Evolutionary conservation across 2,888 invertebrate genomes (phyloP), one percentile per base, ranked within the genome.

Genomic region (Ferdinandea cuprea): DNA sequence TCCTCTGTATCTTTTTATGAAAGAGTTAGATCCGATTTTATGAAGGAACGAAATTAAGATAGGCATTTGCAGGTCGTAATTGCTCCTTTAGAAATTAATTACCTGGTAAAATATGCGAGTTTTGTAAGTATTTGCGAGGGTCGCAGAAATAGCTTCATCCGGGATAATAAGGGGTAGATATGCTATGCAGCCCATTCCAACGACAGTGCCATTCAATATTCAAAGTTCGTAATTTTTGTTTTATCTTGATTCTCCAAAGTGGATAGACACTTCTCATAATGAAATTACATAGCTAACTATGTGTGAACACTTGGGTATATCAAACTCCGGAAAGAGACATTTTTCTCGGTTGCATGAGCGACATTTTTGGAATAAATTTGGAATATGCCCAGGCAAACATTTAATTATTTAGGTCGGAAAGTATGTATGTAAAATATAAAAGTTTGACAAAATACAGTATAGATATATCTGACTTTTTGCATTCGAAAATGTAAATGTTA

Each of bases 81-180:
- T 81, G 81, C 76, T 81, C 66, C 77, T 81, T 81, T 81, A 59
- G 77, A 81, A 81, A 81, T 81, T 81, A 81, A 76, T 81, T 81
- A 81, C 81, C 81, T 81, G 81, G 66, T 71, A 81, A 81, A 81
- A 81, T 81, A 71, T 76, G 81, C 61, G 81, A 76, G 71, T 61
- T 66, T 61, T 76, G 66, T 50, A 46, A 63, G 63, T 37, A 63
- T 65, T 58, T 50, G 48, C 48, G 1, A 15, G 32, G 48, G n/a
- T 48, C 59, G 8, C 13, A 54, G 42, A 42, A 76, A 52, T 76
- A 17, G 69, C 69, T 63, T 74, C 58, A 58, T 74, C 42, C 37
- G 40, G 30, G 50, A 42, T 19, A 54, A 63, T 40, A 59, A 54
- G 37, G 68, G 50, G 48, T 50, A 21, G 58, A 15, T 17, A 19